Evolutionary conservation across 2,888 invertebrate genomes (phyloP).

Genomic region (Agrochola lychnidis): DNA sequence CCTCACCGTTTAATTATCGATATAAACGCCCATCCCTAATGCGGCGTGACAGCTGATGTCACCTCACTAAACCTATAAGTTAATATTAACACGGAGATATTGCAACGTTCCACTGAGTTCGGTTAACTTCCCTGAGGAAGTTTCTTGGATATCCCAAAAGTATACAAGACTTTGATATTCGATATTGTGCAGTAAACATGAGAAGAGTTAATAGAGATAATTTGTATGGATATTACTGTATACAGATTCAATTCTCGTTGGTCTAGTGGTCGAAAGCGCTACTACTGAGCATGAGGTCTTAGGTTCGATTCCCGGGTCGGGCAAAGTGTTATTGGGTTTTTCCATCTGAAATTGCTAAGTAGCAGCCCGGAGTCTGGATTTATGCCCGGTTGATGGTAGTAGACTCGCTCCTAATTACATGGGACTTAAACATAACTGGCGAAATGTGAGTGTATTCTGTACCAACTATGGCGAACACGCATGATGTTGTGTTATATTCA

Average conservation of each 20-base stretch:
- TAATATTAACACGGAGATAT: conserved; percentile 68
- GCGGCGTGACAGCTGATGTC: conserved; percentile 66
- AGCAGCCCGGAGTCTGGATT: background rate
- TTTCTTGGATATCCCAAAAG: conserved; percentile 59
- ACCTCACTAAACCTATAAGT: conserved; percentile 64
- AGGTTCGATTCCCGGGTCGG: background rate
- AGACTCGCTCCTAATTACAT: background rate
- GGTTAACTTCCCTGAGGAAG: conserved; percentile 47
- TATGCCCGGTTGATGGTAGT: background rate
- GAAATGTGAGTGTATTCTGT: too few relatives aligned
- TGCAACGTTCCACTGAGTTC: conserved; percentile 54
- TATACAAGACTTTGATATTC: conserved; percentile 49
- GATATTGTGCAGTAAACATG: conserved; percentile 39
- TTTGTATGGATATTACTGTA: background rate
- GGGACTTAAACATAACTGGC: background rate
- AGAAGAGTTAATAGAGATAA: background rate
- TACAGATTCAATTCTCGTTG: background rate
- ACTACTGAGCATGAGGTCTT: background rate
- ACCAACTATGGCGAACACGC: background rate
- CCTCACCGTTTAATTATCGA: conserved; percentile 54
- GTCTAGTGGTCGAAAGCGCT: background rate
- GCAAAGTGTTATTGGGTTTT: background rate
- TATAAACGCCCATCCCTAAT: conserved; percentile 42
- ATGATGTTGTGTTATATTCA: background rate
- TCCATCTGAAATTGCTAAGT: background rate